phyloP scores from a whole-genome alignment of 2,888 invertebrate genomes.

The Dynastes tityus region DNA sequence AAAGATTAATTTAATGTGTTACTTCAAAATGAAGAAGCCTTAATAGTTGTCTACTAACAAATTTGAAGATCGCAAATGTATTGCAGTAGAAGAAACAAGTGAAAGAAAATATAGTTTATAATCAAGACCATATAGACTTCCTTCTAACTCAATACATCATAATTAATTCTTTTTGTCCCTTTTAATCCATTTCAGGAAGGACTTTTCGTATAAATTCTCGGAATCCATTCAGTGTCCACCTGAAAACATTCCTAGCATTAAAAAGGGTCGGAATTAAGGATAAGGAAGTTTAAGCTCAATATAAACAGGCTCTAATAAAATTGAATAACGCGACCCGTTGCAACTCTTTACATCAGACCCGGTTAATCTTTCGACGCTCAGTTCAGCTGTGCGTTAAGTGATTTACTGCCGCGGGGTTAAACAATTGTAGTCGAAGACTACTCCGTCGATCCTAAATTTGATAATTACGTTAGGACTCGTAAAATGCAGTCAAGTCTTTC shows the following conservation, averaged over 20 bases:
- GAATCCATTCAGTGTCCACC: conserved; percentile 16
- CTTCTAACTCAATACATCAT: too few relatives aligned
- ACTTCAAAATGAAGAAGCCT: too few relatives aligned
- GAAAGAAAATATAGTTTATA: too few relatives aligned
- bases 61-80: too few relatives aligned
- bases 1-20: too few relatives aligned
- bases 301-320: conserved; percentile 18
- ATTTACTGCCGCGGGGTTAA: conserved; percentile 42
- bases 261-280: background rate
- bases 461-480: conserved; percentile 57
- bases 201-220: too few relatives aligned
- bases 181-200: too few relatives aligned
- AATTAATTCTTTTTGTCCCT: too few relatives aligned
- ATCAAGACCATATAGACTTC: too few relatives aligned
- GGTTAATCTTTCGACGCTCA: conserved; percentile 43
- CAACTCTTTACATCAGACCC: conserved; percentile 34
- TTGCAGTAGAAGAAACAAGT: too few relatives aligned
- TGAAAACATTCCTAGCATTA: background rate
- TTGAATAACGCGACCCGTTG: conserved; percentile 17
- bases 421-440: conserved; percentile 33
- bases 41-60: too few relatives aligned
- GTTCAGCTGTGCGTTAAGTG: conserved; percentile 46
- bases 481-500: conserved; percentile 55
- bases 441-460: conserved; percentile 53
- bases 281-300: conserved; percentile 22